Conservation (phyloP, 2,888 invertebrate species). For the Tethea ocularis region DNA sequence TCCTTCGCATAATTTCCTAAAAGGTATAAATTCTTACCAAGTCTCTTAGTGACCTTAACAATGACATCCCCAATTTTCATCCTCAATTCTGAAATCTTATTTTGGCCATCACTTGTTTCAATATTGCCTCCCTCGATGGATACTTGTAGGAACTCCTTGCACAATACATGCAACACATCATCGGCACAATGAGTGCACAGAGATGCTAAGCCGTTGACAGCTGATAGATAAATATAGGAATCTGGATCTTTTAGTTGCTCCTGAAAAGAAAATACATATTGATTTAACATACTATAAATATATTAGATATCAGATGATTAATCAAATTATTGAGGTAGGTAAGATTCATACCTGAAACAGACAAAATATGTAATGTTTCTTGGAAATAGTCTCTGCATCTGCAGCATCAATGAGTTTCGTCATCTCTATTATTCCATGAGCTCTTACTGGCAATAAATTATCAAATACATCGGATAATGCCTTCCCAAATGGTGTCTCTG, state of each 20-base stretch:
- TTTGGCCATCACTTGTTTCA: conserved; percentile 57
- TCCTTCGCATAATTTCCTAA: not conserved
- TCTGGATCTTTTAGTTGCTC: conserved; percentile 90
- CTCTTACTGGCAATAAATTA: conserved; percentile 89
- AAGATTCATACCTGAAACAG: conserved; percentile 86
- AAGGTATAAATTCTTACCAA: conserved; percentile 83
- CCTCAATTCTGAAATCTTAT: conserved; percentile 82
- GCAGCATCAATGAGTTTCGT: conserved; percentile 87
- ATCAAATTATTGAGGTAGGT: conserved; percentile 28
- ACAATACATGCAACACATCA: conserved; percentile 86
- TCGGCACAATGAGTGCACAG: conserved; percentile 87
- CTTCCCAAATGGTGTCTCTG: conserved; percentile 78
- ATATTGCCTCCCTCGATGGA: conserved; percentile 45
- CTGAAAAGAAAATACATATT: conserved; percentile 48
- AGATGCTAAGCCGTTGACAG: conserved; percentile 89
- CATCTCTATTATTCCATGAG: conserved; percentile 90
- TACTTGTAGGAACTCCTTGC: conserved; percentile 85
- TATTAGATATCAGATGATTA: not conserved
- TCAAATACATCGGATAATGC: conserved; percentile 88
- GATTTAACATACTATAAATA: too few relatives aligned
- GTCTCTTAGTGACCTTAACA: conserved; percentile 87
- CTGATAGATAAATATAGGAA: conserved; percentile 91
- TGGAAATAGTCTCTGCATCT: conserved; percentile 85
- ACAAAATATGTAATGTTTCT: conserved; percentile 87
- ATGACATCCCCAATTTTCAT: conserved; percentile 93